These are phyloP conservation scores for Hemibagrus wyckioides DNA, from an alignment of 2,113 vertebrate species.

Conservation along the genomic window DNA sequence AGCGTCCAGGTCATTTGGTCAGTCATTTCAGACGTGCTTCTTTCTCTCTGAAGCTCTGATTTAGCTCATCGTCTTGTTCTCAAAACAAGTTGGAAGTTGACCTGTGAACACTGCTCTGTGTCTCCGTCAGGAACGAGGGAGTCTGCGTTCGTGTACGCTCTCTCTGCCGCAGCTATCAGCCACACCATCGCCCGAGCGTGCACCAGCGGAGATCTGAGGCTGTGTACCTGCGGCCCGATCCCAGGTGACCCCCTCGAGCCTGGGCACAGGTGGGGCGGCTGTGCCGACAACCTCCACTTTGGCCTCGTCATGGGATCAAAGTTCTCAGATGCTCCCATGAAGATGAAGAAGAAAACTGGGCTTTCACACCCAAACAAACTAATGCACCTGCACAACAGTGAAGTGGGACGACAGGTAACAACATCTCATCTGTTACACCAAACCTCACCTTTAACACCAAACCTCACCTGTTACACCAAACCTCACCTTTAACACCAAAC, in stretches of 20 bases:
- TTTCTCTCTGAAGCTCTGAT: too few relatives aligned
- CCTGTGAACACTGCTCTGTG: background rate
- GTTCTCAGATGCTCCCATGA: conserved; percentile 98
- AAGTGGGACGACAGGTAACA: conserved; percentile 96
- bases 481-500: too few relatives aligned
- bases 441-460: too few relatives aligned
- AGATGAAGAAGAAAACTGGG: conserved; percentile 96
- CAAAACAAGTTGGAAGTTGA: background rate
- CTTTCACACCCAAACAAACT: conserved; percentile 93
- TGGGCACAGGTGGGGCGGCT: conserved; percentile 98
- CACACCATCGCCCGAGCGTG: conserved; percentile 95
- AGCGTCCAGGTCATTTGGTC: too few relatives aligned
- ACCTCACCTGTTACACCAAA: too few relatives aligned
- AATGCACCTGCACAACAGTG: conserved; percentile 99
- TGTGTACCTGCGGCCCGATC: conserved; percentile 92
- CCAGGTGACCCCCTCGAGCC: conserved; percentile 91
- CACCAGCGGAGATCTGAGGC: conserved; percentile 89
- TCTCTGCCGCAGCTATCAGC: conserved; percentile 94
- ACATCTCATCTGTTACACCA: background rate
- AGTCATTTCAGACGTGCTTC: background rate
- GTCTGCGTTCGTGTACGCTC: conserved; percentile 93
- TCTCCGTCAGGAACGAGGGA: conserved; percentile 86
- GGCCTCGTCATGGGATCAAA: conserved; percentile 96
- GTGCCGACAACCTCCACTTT: conserved; percentile 96
- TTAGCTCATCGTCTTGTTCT: background rate